Evolutionary conservation across 2,797 vertebrate genomes (phyloP), one percentile per base, ranked within the genome.

Genomic region (Lepilemur ruficaudatus): DNA sequence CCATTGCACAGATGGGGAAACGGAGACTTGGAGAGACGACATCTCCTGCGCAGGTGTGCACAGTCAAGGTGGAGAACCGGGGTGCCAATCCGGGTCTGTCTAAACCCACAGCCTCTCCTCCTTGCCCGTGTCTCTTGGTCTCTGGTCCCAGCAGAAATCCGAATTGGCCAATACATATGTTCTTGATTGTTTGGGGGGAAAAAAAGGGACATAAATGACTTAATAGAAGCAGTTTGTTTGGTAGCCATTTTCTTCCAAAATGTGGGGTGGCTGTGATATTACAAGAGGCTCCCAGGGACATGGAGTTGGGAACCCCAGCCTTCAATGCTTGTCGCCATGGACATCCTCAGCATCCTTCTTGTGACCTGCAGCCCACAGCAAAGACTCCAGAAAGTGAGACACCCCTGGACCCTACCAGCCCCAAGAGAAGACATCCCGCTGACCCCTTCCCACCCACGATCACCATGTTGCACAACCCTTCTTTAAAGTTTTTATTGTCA

Each of bases 351-450:
- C 14, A 0, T 32, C n/a, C 35, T 4, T 73, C n/a, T 23, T 13
- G 22, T 25, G 12, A 8, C 46, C 1, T 25, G 28, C 15, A 63
- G 11, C 25, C 85, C 63, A 25, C 30, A 50, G 65, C 32, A 1
- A 32, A 70, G 55, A 20, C 11, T 57, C 14, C 10, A 6, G 82
- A n/a, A 35, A 28, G n/a, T 0, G 17, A 78, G 91, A 63, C 5
- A 14, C 14, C 63, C 81, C 48, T 10, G 43, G 14, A 15, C 15
- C 59, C 94, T 25, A 22, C 14, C 41, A 3, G n/a, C 46, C 65
- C 23, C 8, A 0, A n/a, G 80, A 41, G 46, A 55, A 61, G 23
- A 11, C 5, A 0, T 1, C 28, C 30, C 0, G 0, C 5, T 22
- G 1, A 2, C 5, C 43, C 69, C 38, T 30, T 4, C 23, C 87